Evolutionary conservation across 2,113 vertebrate species (phyloP), one percentile per base, ranked within the genome.

Genomic region (Oncorhynchus mykiss): DNA sequence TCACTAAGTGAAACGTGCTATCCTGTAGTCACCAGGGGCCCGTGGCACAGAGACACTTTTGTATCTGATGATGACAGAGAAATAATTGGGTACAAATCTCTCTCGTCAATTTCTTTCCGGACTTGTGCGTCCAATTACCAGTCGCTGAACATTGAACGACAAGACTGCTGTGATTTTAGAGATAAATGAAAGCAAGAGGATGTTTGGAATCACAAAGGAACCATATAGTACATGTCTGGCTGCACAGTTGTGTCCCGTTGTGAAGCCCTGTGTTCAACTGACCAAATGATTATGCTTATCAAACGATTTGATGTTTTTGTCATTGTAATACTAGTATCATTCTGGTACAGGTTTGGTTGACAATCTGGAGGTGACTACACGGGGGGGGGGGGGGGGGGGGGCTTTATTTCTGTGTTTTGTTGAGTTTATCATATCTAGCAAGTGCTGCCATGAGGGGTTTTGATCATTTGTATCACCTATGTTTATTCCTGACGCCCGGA

Each of bases 381-480:
- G 70, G 29, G 71, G 39, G 27, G 27, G 27, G 22, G 22, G 22
- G 22, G 22, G 22, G 22, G 16, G 51, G n/a, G n/a, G n/a, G n/a
- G n/a, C 45, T 74, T 73, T 80, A 72, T 85, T 29, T 75, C 71
- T 31, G 70, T 60, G 60, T 59, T 62, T 72, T 82, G 80, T 78
- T 69, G 76, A 67, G 74, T 62, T 29, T 48, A 83, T 86, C 71
- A 70, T 27, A 2, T 81, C 81, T 54, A 9, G 31, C 73, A 80
- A 78, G 75, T 84, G 31, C 74, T 70, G 77, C 72, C 83, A 77
- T n/a, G 14, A 1, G 65, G 70, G 77, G 71, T 65, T 71, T 81
- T 76, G 78, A 86, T 86, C 72, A 84, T 81, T 87, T 86, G 82
- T 82, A 84, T 84, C 48, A 73, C 70, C 68, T n/a, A 0, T 74